Percentiles rank a stretch among this genome's conserved stretches.
Evolutionary conservation across 2,797 vertebrate genomes (phyloP).

Genomic region (Propithecus perrieri): DNA sequence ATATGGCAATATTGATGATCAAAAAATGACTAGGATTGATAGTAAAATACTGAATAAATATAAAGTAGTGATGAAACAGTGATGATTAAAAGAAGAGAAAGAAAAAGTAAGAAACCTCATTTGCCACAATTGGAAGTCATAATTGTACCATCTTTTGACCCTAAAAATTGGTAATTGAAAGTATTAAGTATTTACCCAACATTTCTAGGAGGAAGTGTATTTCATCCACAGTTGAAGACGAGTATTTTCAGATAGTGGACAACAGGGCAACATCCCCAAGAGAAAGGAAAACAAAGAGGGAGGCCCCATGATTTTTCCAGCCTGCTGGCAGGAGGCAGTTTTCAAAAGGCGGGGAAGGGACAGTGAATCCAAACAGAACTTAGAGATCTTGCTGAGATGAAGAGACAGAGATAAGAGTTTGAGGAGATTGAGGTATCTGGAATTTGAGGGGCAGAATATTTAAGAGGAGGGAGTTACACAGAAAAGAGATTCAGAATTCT

Average conservation of each 20-base stretch:
- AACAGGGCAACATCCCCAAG: not conserved
- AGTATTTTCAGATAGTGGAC: not conserved
- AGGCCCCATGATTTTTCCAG: not conserved
- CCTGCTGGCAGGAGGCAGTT: not conserved
- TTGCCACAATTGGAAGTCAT: not conserved
- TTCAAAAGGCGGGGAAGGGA: not conserved
- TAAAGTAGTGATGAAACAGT: not conserved
- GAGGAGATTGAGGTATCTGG: not conserved
- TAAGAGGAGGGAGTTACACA: not conserved
- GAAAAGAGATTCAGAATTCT: not conserved
- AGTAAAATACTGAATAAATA: not conserved
- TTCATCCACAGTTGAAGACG: not conserved
- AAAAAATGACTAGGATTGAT: not conserved
- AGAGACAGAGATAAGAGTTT: not conserved
- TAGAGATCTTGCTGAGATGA: not conserved
- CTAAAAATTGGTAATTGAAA: not conserved
- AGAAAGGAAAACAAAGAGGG: not conserved
- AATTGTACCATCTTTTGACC: not conserved
- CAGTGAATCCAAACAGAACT: not conserved
- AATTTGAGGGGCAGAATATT: not conserved
- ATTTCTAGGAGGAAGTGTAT: not conserved
- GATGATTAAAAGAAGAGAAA: not conserved
- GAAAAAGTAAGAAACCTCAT: not conserved
- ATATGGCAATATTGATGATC: not conserved
- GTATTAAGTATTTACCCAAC: not conserved